Evolutionary conservation across 2,797 vertebrate species (phyloP).

Genomic region (Coendou prehensilis): DNA sequence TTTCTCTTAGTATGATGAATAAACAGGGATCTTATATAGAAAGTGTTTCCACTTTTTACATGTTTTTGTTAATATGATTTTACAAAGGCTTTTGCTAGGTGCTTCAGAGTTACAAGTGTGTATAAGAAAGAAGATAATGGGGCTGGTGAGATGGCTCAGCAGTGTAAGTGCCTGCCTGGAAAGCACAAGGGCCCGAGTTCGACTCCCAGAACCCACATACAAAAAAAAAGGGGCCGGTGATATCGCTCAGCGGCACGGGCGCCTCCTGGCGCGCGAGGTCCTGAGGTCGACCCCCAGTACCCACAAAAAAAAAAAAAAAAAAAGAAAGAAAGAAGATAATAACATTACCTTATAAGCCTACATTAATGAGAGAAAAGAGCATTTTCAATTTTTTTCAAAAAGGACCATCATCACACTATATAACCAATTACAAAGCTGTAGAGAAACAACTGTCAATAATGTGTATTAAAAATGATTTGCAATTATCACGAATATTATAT

Average conservation of each 20-base stretch:
- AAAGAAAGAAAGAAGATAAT: not conserved
- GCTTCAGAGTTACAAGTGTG: not conserved
- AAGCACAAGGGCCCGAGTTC: too few relatives aligned
- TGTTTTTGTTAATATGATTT: not conserved
- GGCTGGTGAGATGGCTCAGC: too few relatives aligned
- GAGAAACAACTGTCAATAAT: slow-evolving; percentile 47
- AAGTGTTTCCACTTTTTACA: slow-evolving; percentile 53
- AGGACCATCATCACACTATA: not conserved
- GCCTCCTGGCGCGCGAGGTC: too few relatives aligned
- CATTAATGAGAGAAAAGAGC: not conserved
- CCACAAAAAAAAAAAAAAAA: too few relatives aligned
- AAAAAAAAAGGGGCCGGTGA: too few relatives aligned
- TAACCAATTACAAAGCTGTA: slow-evolving; percentile 27
- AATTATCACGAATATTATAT: not conserved
- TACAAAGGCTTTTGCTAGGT: slow-evolving; percentile 2
- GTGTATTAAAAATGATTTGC: not conserved
- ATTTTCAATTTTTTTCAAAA: slow-evolving; percentile 12
- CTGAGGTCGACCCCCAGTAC: too few relatives aligned
- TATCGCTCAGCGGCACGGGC: too few relatives aligned
- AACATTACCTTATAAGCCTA: not conserved
- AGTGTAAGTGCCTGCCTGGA: too few relatives aligned
- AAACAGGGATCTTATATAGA: not conserved
- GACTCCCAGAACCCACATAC: too few relatives aligned
- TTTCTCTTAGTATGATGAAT: slow-evolving; percentile 5
- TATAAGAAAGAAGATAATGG: not conserved